Conservation (phyloP, 2,113 vertebrate genomes). For the Zapus hudsonius region DNA sequence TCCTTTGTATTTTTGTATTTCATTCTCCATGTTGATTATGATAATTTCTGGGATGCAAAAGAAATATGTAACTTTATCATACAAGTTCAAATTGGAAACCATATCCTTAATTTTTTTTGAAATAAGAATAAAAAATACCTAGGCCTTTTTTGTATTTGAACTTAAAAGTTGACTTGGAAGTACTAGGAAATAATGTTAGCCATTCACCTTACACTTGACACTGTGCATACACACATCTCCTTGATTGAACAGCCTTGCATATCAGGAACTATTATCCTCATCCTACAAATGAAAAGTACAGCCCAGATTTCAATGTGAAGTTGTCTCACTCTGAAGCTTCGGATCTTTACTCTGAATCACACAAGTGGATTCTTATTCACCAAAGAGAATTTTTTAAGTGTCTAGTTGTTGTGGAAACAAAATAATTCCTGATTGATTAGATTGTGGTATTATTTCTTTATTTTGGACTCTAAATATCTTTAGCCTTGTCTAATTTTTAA, state of each 20-base stretch:
- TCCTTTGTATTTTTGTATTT: background rate
- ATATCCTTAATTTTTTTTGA: constrained; percentile 21
- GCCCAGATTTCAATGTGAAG: constrained; percentile 1
- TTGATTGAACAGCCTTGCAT: background rate
- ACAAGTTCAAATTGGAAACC: background rate
- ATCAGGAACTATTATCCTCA: background rate
- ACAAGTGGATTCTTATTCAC: background rate
- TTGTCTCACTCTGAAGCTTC: background rate
- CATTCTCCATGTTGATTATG: background rate
- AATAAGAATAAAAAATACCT: constrained; percentile 33
- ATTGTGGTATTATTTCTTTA: constrained; percentile 17
- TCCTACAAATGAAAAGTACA: constrained; percentile 10
- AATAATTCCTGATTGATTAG: constrained; percentile 51
- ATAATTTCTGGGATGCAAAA: background rate
- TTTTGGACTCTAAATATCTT: constrained; percentile 54
- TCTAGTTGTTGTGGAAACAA: constrained; percentile 70
- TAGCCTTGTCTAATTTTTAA: constrained; percentile 41
- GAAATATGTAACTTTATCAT: background rate
- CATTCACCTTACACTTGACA: background rate
- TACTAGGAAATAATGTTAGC: background rate
- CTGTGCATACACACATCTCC: background rate
- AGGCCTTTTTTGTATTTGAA: background rate
- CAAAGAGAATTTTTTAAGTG: constrained; percentile 54
- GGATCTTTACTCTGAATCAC: constrained; percentile 18
- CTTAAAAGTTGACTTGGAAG: background rate